phyloP scores from a whole-genome alignment of 92 coral and sea anemone genomes.

The Parazoanthus swiftii region DNA sequence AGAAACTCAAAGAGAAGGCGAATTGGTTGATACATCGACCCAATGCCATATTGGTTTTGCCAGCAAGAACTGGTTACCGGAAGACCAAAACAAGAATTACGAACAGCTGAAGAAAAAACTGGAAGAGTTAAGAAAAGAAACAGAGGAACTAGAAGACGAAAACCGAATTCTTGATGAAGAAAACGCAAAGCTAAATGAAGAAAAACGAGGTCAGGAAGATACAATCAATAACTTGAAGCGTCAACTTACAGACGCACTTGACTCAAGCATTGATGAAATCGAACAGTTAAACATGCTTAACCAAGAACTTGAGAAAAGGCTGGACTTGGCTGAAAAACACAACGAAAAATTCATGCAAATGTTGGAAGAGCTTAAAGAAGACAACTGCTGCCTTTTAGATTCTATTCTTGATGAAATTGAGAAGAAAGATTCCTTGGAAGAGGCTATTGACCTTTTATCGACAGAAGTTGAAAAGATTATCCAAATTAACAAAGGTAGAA shows the following conservation, averaged over 20 bases:
- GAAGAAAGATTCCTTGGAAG: constrained; percentile 65
- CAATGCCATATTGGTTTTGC: constrained; percentile 63
- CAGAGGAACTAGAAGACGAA: constrained; percentile 76
- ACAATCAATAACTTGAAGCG: constrained; percentile 80
- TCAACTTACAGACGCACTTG: constrained; percentile 89
- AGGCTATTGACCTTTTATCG: constrained; percentile 63
- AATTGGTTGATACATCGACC: constrained; percentile 56
- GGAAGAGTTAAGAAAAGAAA: constrained; percentile 59
- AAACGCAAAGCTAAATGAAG: constrained; percentile 80
- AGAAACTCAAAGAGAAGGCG: constrained; percentile 22
- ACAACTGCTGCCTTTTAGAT: constrained; percentile 65
- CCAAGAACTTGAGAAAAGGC: constrained; percentile 63
- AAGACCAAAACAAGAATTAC: constrained; percentile 52
- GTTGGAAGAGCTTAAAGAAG: constrained; percentile 60
- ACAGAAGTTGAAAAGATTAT: constrained; percentile 60
- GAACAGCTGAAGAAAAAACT: constrained; percentile 61
- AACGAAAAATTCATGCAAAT: constrained; percentile 56
- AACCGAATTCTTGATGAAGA: constrained; percentile 83
- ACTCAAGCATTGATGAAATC: constrained; percentile 93
- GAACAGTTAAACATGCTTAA: constrained; percentile 79
- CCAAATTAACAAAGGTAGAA: constrained; percentile 51
- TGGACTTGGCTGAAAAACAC: constrained; percentile 55
- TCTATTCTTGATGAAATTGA: constrained; percentile 75
- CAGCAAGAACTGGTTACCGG: constrained; percentile 46
- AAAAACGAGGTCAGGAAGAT: constrained; percentile 81